Evolutionary conservation across 2,797 vertebrate species (phyloP).

Genomic region (Oreonectes daqikongensis): DNA sequence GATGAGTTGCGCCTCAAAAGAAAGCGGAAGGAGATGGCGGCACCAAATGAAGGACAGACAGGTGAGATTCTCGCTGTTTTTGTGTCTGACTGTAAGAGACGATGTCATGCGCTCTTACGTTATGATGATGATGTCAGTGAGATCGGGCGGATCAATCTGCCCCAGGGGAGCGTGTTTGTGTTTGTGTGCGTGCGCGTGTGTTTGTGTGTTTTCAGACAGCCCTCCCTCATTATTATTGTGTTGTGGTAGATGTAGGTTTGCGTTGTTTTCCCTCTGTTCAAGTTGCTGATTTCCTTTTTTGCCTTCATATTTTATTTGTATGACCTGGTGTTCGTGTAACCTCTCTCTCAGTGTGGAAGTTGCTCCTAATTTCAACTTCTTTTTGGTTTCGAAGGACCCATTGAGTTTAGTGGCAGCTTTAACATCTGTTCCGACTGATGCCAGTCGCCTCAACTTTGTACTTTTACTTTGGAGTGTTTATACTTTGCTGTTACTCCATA

Average conservation of each 20-base stretch:
- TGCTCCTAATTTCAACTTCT: constrained; percentile 4
- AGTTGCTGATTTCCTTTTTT: constrained; percentile 34
- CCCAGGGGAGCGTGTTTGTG: constrained; percentile 40
- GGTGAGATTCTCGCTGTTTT: constrained; percentile 57
- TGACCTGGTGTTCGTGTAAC: constrained; percentile 25
- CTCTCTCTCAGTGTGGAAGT: constrained; percentile 30
- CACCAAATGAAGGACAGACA: constrained; percentile 37
- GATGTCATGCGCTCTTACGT: constrained; percentile 45
- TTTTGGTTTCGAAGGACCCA: constrained; percentile 27
- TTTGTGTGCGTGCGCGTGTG: constrained; percentile 18
- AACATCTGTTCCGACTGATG: constrained; percentile 35
- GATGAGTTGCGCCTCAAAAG: neutral
- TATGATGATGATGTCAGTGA: constrained; percentile 50
- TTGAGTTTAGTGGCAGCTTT: constrained; percentile 42
- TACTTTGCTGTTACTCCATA: constrained; percentile 47
- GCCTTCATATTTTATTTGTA: constrained; percentile 47
- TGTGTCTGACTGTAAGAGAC: constrained; percentile 44
- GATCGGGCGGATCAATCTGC: constrained; percentile 42
- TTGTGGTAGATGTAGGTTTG: constrained; percentile 9
- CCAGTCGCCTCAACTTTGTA: constrained; percentile 45
- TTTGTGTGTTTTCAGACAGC: constrained; percentile 30
- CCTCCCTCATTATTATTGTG: constrained; percentile 44
- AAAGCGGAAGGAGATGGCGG: constrained; percentile 3
- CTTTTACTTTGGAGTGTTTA: constrained; percentile 49
- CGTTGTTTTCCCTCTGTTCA: constrained; percentile 6